Evolutionary conservation across 1,140 invertebrate genomes (phyloP), one percentile per base, ranked within the genome.

Genomic region (Mylabris phalerata): DNA sequence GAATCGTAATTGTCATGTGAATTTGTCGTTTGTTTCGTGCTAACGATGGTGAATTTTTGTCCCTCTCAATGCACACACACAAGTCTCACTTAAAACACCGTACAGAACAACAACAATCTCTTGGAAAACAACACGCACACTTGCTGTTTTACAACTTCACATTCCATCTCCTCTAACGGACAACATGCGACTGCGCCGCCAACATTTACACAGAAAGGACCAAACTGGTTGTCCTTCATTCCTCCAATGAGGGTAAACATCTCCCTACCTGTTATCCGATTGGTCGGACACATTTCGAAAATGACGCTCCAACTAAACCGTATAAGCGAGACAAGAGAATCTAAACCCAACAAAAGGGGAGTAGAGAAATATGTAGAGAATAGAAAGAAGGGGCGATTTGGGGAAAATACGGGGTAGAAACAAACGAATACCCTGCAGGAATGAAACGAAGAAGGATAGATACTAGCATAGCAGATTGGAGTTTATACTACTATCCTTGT

Each of bases 211-310:
- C 41, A 58, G 48, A 48, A 46, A 67, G 67, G 63, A 63, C 61
- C 57, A 52, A 59, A 65, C 63, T 60, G 65, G 66, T 66, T 55
- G 67, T 67, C 67, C 67, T 69, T 69, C 67, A 62, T 38, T 42
- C 41, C 60, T 48, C 67, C 67, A 69, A 69, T 69, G 54, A 59
- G 42, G 48, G 51, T 47, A 40, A 55, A 32, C 19, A 11, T 56
- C 50, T 54, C 66, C 67, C 64, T 64, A 57, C 67, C 67, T 48
- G 46, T 10, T 38, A 19, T 49, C 48, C 59, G 55, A 66, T 67
- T 66, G 66, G 64, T 61, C 59, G 62, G 24, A 45, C 32, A 32
- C 19, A 32, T 42, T 57, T 64, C 50, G 65, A 67, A 67, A 66
- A 69, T 66, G 67, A 64, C 61, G 66, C 56, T 60, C 32, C 7